Conservation (phyloP, 2,113 vertebrate genomes). For the Aphyosemion australe region DNA sequence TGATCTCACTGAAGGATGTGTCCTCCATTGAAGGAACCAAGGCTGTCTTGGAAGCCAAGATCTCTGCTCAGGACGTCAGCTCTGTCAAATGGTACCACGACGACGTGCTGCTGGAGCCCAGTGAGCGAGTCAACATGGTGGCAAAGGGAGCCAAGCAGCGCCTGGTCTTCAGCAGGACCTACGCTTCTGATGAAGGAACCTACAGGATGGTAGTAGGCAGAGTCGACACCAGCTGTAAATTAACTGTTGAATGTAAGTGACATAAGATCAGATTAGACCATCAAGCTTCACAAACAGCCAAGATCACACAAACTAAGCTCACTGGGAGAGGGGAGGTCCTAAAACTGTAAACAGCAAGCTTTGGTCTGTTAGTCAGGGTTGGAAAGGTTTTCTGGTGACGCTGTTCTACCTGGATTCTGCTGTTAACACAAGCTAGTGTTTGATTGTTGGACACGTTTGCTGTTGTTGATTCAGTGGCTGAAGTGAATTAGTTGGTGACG, state of each 20-base stretch:
- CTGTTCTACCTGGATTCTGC: too few species aligned
- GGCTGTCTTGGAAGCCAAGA: constrained; percentile 93
- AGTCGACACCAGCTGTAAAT: constrained; percentile 87
- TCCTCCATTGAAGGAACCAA: constrained; percentile 91
- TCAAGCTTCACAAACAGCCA: too few species aligned
- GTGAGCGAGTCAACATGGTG: constrained; percentile 88
- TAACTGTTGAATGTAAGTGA: constrained; percentile 87
- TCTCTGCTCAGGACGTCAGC: constrained; percentile 91
- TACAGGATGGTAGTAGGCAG: constrained; percentile 90
- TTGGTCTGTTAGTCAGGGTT: too few species aligned
- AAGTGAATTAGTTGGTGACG: too few species aligned
- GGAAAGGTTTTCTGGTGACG: too few species aligned
- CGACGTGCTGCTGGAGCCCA: constrained; percentile 82
- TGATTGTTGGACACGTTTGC: too few species aligned
- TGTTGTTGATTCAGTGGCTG: too few species aligned
- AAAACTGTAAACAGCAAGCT: too few species aligned
- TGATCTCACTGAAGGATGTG: constrained; percentile 88
- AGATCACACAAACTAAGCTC: too few species aligned
- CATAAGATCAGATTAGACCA: too few species aligned
- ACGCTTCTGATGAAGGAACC: constrained; percentile 89
- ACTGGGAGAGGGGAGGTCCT: too few species aligned
- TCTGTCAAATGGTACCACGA: constrained; percentile 93
- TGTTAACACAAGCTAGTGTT: too few species aligned
- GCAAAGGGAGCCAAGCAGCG: constrained; percentile 95
- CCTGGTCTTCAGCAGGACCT: constrained; percentile 86